phyloP scores from a whole-genome alignment of 1,140 invertebrate species.

The Lepidotrigona ventralis region DNA sequence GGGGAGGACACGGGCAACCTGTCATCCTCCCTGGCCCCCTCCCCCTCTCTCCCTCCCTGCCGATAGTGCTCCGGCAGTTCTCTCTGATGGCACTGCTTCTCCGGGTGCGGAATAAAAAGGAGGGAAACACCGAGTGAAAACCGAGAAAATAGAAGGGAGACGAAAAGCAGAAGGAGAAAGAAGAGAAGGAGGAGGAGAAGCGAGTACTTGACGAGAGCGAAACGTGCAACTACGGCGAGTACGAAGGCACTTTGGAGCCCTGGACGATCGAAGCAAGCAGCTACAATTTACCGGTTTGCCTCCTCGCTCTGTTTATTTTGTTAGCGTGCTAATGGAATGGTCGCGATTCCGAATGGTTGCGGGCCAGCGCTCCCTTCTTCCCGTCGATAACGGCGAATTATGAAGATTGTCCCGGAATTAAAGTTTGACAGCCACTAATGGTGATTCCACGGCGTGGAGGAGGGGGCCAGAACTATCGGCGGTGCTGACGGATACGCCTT shows the following conservation, averaged over 20 bases:
- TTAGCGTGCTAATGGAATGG: constrained; percentile 52
- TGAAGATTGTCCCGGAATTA: constrained; percentile 37
- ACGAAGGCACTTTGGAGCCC: constrained; percentile 49
- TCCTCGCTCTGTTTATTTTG: constrained; percentile 49
- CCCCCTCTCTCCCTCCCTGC: neutral
- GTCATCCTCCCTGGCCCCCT: constrained; percentile 33
- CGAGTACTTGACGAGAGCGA: constrained; percentile 46
- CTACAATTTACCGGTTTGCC: constrained; percentile 53
- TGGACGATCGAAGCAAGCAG: constrained; percentile 45
- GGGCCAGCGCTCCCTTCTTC: constrained; percentile 32
- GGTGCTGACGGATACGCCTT: too few relatives aligned
- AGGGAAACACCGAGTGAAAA: constrained; percentile 20
- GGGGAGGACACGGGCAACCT: constrained; percentile 61
- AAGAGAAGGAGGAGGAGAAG: neutral
- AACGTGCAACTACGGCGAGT: constrained; percentile 38
- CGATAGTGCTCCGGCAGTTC: constrained; percentile 2
- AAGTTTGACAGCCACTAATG: constrained; percentile 43
- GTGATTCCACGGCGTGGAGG: constrained; percentile 7
- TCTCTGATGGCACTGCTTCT: constrained; percentile 44
- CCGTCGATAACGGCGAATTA: constrained; percentile 48
- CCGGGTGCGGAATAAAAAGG: constrained; percentile 46
- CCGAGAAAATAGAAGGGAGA: neutral
- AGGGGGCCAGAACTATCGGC: too few relatives aligned
- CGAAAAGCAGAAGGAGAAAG: neutral
- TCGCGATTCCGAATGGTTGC: constrained; percentile 36